phyloP scores from a whole-genome alignment of 2,797 vertebrate species.

The Danio tinwini region DNA sequence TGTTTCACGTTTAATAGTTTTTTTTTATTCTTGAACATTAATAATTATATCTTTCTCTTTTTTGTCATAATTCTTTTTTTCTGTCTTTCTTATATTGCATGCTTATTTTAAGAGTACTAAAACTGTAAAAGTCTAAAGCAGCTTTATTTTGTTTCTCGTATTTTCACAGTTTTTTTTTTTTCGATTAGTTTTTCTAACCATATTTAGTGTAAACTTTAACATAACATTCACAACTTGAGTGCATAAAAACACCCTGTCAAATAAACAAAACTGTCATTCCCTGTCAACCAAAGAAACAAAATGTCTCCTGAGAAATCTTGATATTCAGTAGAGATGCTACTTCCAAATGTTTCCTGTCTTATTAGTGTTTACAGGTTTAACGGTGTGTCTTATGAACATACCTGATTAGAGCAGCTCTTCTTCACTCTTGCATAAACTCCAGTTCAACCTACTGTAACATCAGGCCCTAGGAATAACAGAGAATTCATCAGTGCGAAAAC shows the following conservation, averaged over 20 bases:
- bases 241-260: background rate
- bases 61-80: background rate
- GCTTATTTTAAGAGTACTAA: too few species aligned
- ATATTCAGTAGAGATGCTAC: background rate
- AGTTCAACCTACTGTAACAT: conserved; percentile 3
- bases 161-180: too few species aligned
- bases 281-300: background rate
- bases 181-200: too few species aligned
- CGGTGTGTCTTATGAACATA: background rate
- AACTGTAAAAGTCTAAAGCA: too few species aligned
- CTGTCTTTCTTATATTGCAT: background rate
- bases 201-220: too few species aligned
- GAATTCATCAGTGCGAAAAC: conserved; percentile 4
- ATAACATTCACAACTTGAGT: too few species aligned
- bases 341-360: background rate
- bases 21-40: background rate
- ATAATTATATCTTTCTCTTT: too few species aligned
- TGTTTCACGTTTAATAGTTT: background rate
- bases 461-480: background rate
- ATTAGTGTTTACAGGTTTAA: background rate
- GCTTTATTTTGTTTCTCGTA: too few species aligned
- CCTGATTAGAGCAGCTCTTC: conserved; percentile 9
- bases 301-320: background rate
- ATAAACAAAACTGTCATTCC: conserved; percentile 7
- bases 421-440: background rate